Evolutionary conservation across 2,797 vertebrate genomes (phyloP), one percentile per base, ranked within the genome.

Genomic region (Carcharodon carcharias): DNA sequence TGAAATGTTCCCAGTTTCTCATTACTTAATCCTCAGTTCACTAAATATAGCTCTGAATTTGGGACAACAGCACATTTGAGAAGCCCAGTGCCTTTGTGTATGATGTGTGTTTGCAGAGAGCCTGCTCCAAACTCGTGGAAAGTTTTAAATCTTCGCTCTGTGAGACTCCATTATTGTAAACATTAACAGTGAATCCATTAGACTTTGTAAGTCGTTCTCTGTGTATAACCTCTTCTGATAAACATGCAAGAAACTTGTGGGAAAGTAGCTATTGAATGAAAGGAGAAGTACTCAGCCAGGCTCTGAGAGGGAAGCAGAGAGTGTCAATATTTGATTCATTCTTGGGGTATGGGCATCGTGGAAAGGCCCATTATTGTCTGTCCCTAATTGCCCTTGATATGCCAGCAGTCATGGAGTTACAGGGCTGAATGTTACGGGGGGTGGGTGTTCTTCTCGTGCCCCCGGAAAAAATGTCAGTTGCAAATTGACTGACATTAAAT

Each of bases 1-100:
- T 95, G 11, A 71, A 95, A 95, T 73, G 94, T 95, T 95, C 65
- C 31, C 94, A 73, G 65, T 95, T 94, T 21, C 61, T 67, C 28
- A 89, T 58, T 61, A 12, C n/a, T 14, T 93, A 26, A 67, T 93
- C 61, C 61, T 45, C n/a, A 56, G 67, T 56, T 73, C 11, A 56
- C 94, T 73, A 95, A 95, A 73, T 73, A 95, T 54, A 95, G 67
- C 50, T 35, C 26, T 56, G 65, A 31, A 73, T 56, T 65, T 58
- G 35, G 56, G 12, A 31, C 88, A 56, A n/a, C 40, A 50, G 45
- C 40, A 50, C 82, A 85, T 50, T 85, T 85, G 58, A 93, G 61
- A 65, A 93, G 91, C 18, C 91, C 16, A 2, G 5, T 45, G 35
- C n/a, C 61, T 93, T 92, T 40, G n/a, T 93, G 6, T 40, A 23